These are phyloP conservation scores for Scolopax rusticola DNA, from an alignment of 2,797 vertebrate species.

Conservation along the genomic window DNA sequence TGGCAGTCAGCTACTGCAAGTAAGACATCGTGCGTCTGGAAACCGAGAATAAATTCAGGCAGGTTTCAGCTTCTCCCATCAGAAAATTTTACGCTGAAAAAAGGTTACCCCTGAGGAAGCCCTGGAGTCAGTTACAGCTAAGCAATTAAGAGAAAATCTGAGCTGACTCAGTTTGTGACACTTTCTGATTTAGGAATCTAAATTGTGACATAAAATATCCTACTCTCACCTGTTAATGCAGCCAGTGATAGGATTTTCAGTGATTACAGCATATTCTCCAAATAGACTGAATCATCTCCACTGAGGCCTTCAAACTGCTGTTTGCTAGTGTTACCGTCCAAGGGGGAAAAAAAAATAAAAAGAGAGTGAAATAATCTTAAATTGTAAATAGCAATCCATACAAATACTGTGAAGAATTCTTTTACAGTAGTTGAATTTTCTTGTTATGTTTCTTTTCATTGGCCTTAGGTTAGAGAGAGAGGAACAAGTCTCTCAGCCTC, in stretches of 20 bases:
- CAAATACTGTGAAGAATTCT: neutral
- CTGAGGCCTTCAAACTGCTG: neutral
- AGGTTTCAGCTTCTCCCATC: neutral
- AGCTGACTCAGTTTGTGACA: neutral
- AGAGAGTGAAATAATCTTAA: fast-evolving
- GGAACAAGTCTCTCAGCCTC: neutral
- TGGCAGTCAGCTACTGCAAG: neutral
- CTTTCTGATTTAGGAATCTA: neutral
- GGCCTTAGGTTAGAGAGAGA: neutral
- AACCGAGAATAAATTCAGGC: neutral
- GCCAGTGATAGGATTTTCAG: neutral
- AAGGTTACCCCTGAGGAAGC: neutral
- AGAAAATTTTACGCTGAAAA: neutral
- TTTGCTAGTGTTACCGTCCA: neutral
- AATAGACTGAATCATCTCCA: neutral
- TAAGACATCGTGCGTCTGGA: neutral
- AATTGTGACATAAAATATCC: neutral
- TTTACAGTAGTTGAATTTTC: neutral
- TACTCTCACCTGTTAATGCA: neutral
- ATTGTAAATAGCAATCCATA: neutral
- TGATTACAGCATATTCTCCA: neutral
- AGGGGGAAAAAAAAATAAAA: neutral
- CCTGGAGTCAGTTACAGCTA: neutral
- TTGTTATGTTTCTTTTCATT: neutral
- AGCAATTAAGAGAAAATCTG: neutral